Base-by-base conservation (phyloP, 2,888 invertebrate genomes). In the Polietes domitor region DNA sequence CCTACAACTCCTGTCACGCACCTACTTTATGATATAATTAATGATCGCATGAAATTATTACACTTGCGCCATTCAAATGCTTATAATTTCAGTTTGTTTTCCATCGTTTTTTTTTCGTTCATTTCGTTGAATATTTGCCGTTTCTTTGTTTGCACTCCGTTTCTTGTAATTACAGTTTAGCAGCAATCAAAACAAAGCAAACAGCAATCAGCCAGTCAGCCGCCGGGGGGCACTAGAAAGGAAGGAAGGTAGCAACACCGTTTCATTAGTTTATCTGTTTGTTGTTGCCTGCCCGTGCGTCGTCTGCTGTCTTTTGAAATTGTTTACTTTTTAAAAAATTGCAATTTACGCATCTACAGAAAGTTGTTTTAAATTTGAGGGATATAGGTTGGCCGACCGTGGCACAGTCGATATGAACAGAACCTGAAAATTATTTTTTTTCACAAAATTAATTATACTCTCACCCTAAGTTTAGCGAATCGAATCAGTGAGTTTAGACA, bases 181-280 rank as follows among this genome's bases (percentile, higher is more conserved):
- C 50, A 6, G 17, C 15, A 2, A 55, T 24, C 2, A 55, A 21
- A 24, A 21, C 24, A 55, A 21, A 24, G 24, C 55, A 55, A 50
- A 17, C 19, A 50, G 9, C 41, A 41, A 41, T 12, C 41, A 41
- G 41, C 41, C 41, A n/a, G n/a, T n/a, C 32, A 32, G 32, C 32
- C 32, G 32, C 5, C 17, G 2, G 17, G 50, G 5, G 24, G 10
- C 15, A 58, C 19, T 1, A 26, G 58, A 58, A 58, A 58, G 58
- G 24, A 24, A 58, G 58, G 24, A 24, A 58, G 0, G 58, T 58
- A 15, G 58, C 58, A 26, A 58, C 9, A 55, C 21, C 55, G 24
- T 24, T 58, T 58, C 58, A 58, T 26, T 58, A 58, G 26, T 58
- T 58, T 58, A 58, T 58, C 58, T 58, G 9, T 58, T 58, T 24